phyloP scores from a whole-genome alignment of 23 tunicate species.

The Diplosoma virens region DNA sequence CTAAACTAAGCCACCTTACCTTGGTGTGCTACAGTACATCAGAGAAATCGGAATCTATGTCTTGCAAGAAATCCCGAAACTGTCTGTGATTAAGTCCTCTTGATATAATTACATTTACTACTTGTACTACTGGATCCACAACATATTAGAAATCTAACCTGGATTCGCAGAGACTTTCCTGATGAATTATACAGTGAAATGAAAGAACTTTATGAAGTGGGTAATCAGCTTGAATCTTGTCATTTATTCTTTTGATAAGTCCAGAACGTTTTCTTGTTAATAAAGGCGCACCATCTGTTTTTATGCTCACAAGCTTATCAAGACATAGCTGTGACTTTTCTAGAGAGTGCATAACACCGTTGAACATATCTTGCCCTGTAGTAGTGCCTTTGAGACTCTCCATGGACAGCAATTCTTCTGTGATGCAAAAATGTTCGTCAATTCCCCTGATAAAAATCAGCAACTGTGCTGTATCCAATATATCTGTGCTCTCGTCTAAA shows the following conservation, averaged over 20 bases:
- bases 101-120: conserved; percentile 36
- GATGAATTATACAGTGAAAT: conserved; percentile 48
- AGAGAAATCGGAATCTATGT: no score
- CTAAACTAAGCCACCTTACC: no score
- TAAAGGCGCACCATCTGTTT: conserved; percentile 43
- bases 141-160: conserved; percentile 27
- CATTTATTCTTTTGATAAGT: conserved; percentile 15
- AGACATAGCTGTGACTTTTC: conserved; percentile 4
- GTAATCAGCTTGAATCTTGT: conserved; percentile 26
- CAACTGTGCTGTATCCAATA: conserved; percentile 39
- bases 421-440: conserved; percentile 22
- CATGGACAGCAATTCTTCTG: conserved; percentile 33
- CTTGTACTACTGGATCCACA: conserved; percentile 37
- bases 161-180: conserved; percentile 24
- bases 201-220: conserved; percentile 6
- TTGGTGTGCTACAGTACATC: no score
- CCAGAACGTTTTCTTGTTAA: conserved; percentile 29
- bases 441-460: conserved; percentile 39
- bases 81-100: conserved; percentile 40
- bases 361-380: conserved; percentile 41
- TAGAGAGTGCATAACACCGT: conserved; percentile 31
- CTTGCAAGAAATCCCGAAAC: no score
- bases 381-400: conserved; percentile 51
- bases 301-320: conserved; percentile 24
- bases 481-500: conserved; percentile 41